These are phyloP conservation scores for Tricholaema leucomelas DNA, from an alignment of 2,113 vertebrate genomes.

Conservation along the genomic window DNA sequence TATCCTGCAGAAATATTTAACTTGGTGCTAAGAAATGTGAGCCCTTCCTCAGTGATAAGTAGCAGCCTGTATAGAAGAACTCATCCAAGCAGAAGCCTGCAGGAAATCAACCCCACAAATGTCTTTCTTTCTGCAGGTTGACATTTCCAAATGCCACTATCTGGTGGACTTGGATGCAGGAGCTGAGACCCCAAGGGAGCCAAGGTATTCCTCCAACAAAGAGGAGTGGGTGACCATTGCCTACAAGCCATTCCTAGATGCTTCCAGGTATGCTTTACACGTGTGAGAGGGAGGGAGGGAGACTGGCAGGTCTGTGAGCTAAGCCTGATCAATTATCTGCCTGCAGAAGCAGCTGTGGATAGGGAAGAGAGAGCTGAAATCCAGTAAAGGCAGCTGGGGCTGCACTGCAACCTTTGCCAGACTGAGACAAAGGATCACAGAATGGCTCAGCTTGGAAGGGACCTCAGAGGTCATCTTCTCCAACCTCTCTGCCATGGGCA, in stretches of 20 bases:
- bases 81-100: background rate
- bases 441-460: too few relatives aligned
- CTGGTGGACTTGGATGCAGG: slow-evolving; percentile 90
- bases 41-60: background rate
- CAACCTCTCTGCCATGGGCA: too few relatives aligned
- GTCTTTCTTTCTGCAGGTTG: slow-evolving; percentile 77
- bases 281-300: background rate
- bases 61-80: background rate
- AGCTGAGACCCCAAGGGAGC: slow-evolving; percentile 82
- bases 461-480: too few relatives aligned
- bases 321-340: background rate
- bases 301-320: background rate
- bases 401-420: background rate
- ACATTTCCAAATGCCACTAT: slow-evolving; percentile 93
- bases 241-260: slow-evolving; percentile 92
- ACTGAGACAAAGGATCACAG: background rate
- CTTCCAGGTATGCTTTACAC: slow-evolving; percentile 81
- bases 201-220: slow-evolving; percentile 84
- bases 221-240: slow-evolving; percentile 91
- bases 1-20: background rate
- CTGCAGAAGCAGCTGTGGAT: background rate
- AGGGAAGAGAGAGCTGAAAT: background rate
- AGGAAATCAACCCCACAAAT: background rate
- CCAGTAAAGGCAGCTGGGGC: background rate
- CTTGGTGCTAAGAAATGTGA: background rate